A percentile compares a stretch with the other conserved stretches of the same genome.
phyloP scores from a whole-genome alignment of 2,797 vertebrate species.

The Intellagama lesueurii region DNA sequence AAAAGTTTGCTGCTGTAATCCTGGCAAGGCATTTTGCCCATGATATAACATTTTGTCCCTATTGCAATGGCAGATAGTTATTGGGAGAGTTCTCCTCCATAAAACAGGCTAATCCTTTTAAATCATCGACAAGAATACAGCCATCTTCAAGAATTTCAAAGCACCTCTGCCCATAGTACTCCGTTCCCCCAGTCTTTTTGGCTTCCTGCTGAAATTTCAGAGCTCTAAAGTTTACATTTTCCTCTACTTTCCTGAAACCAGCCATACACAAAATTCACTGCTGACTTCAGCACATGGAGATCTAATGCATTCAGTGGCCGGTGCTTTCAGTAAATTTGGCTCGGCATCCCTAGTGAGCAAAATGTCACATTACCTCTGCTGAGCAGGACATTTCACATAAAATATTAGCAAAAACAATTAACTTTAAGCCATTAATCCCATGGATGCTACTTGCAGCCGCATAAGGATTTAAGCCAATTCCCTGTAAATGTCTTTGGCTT shows the following conservation, averaged over 20 bases:
- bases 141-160: background rate
- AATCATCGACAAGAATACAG: background rate
- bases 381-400: slow-evolving; percentile 78
- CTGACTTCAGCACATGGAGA: slow-evolving; percentile 32
- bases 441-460: slow-evolving; percentile 72
- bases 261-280: slow-evolving; percentile 51
- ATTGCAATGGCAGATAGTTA: background rate
- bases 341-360: slow-evolving; percentile 63
- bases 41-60: background rate
- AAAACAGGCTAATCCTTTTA: background rate
- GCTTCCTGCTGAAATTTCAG: slow-evolving; percentile 37
- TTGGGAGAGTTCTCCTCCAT: background rate
- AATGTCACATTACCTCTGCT: slow-evolving; percentile 78
- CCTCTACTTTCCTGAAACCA: slow-evolving; percentile 55
- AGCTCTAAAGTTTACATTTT: slow-evolving; percentile 58
- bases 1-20: background rate
- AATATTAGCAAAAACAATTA: slow-evolving; percentile 82
- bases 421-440: slow-evolving; percentile 76
- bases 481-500: slow-evolving; percentile 74
- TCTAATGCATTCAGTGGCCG: slow-evolving; percentile 52
- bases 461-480: slow-evolving; percentile 76
- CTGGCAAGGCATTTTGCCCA: background rate
- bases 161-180: slow-evolving; percentile 24
- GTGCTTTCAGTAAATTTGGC: slow-evolving; percentile 60
- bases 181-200: slow-evolving; percentile 50